Base-by-base conservation (phyloP, 2,797 vertebrate genomes). In the Rhinella marina region DNA sequence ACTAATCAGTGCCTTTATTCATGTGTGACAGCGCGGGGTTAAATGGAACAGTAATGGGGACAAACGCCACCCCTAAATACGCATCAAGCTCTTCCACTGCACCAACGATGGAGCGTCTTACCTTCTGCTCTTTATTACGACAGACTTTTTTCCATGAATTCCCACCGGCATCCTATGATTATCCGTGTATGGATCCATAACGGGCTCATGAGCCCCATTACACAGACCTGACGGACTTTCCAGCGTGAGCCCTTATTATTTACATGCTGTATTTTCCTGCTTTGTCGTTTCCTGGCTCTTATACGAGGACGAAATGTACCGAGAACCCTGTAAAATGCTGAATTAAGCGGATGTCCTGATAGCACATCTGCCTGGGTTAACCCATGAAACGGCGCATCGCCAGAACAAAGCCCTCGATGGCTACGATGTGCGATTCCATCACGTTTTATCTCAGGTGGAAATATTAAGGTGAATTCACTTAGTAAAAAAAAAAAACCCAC, bases 291-390 rank as follows among this genome's bases (percentile, higher is more conserved):
- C 57, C 56, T 80, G 78, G 78, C 78, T 80, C 6, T 56, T 61
- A 57, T 61, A 80, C 5, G 75, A 77, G 75, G 25, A 77, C 75
- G 50, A 14, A n/a, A 77, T 77, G 75, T 77, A 25, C 48, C 54
- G 25, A 77, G 75, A 77, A 54, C 12, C n/a, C 75, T 77, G 75
- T 54, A 77, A 77, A 77, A 77, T 77, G 48, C n/a, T 77, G 75
- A 77, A 77, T 54, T 77, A 54, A 77, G 54, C 75, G 75, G 75
- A 77, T 77, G 75, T 77, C 75, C 75, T 77, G 75, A 54, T 25
- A 77, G 75, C 48, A 77, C 75, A 77, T 77, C 75, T 77, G 50
- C 50, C 50, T 25, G 1, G 1, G 2, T 77, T 75, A 75, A 75
- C 72, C 72, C 72, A 12, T 50, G 68, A 19, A n/a, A 7, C 32